These are phyloP conservation scores for Bombus soroeensis DNA, from an alignment of 1,140 invertebrate species.

Conservation along the genomic window DNA sequence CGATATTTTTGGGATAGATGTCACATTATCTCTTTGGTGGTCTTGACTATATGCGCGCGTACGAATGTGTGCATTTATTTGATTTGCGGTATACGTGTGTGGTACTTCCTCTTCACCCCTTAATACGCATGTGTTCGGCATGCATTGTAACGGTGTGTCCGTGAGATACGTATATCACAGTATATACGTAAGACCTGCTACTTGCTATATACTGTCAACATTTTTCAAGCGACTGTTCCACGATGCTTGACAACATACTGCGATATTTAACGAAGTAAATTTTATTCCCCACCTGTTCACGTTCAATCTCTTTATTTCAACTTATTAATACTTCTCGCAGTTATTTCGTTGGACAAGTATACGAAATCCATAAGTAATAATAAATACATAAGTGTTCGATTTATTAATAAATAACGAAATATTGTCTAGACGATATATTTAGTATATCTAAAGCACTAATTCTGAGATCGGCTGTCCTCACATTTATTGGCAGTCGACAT, in stretches of 20 bases:
- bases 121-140: slow-evolving; percentile 48
- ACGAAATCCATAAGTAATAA: background rate
- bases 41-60: slow-evolving; percentile 52
- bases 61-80: slow-evolving; percentile 52
- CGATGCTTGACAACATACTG: slow-evolving; percentile 60
- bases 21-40: slow-evolving; percentile 70
- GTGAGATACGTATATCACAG: slow-evolving; percentile 35
- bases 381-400: background rate
- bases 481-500: slow-evolving; percentile 50
- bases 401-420: slow-evolving; percentile 37
- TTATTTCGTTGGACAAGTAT: slow-evolving; percentile 15
- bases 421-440: slow-evolving; percentile 4
- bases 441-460: slow-evolving; percentile 37
- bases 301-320: slow-evolving; percentile 1
- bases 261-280: slow-evolving; percentile 57
- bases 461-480: slow-evolving; percentile 39
- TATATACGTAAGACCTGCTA: slow-evolving; percentile 48
- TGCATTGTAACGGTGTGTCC: slow-evolving; percentile 38
- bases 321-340: background rate
- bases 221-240: slow-evolving; percentile 60
- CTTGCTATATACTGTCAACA: slow-evolving; percentile 63
- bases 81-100: slow-evolving; percentile 47
- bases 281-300: background rate
- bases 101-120: slow-evolving; percentile 55
- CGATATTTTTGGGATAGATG: slow-evolving; percentile 78